Percentiles rank a stretch among this genome's conserved stretches.
These are phyloP conservation scores for Tricholaema leucomelas DNA, from an alignment of 2,113 vertebrate species.

Conservation along the genomic window DNA sequence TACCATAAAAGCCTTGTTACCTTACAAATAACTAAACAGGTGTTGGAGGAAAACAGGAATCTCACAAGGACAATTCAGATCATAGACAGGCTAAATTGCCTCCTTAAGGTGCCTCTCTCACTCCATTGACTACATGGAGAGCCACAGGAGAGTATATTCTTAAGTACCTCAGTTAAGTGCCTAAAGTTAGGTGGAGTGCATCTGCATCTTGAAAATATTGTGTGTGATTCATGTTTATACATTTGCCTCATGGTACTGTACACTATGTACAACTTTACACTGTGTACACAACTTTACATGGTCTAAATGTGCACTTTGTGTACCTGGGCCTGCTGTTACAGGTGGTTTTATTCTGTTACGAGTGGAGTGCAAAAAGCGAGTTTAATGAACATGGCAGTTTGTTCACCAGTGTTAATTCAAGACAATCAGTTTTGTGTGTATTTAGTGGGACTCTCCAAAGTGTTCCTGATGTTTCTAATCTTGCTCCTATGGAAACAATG, in stretches of 20 bases:
- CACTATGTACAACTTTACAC: rapidly evolving
- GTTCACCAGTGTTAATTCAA: not conserved
- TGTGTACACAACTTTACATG: not conserved
- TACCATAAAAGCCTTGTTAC: not conserved
- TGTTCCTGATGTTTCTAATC: not conserved
- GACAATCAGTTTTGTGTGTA: not conserved
- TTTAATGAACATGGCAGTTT: not conserved
- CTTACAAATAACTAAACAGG: constrained; percentile 16
- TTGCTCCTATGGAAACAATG: not conserved
- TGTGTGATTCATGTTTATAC: not conserved
- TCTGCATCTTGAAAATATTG: not conserved
- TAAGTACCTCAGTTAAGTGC: constrained; percentile 1
- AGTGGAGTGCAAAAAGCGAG: not conserved
- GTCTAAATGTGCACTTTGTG: not conserved
- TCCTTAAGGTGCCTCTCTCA: constrained; percentile 32
- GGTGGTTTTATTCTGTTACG: not conserved
- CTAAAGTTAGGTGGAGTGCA: not conserved
- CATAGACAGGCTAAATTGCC: constrained; percentile 19
- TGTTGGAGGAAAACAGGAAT: not conserved
- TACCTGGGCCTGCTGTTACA: not conserved
- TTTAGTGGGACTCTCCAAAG: not conserved
- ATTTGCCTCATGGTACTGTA: not conserved
- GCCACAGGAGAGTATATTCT: not conserved
- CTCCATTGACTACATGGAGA: constrained; percentile 20
- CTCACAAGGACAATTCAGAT: constrained; percentile 41